Conservation (phyloP, 1,140 invertebrate species). For the Drosophila ohnishii region DNA sequence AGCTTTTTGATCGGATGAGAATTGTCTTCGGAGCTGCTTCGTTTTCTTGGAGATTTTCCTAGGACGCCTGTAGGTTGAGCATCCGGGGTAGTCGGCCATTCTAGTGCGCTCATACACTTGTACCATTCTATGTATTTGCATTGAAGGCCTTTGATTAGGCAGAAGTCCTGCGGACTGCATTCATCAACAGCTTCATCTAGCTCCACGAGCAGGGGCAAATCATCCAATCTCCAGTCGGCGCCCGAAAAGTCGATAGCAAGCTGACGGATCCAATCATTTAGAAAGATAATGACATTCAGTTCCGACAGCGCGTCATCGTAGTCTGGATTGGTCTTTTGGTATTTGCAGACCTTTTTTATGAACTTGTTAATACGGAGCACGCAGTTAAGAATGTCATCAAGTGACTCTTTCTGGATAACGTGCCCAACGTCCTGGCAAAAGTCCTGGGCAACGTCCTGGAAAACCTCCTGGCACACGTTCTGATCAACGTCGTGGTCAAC, state of each 20-base stretch:
- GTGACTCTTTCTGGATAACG: not conserved
- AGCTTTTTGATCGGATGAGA: not conserved
- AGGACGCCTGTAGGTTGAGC: no score
- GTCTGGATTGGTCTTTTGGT: not conserved
- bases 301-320: not conserved
- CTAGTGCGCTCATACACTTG: not conserved
- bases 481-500: no score
- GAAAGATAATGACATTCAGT: not conserved
- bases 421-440: no score
- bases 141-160: constrained; percentile 35
- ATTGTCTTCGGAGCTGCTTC: not conserved
- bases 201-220: not conserved
- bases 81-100: no score
- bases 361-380: not conserved
- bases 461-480: no score
- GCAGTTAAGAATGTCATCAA: not conserved
- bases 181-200: not conserved
- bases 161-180: constrained; percentile 41
- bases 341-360: not conserved
- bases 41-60: not conserved
- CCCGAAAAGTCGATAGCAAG: not conserved
- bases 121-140: constrained; percentile 42
- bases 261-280: not conserved
- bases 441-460: no score
- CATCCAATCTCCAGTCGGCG: accelerated